These are phyloP conservation scores for Bellardia pandia DNA, from an alignment of 2,888 invertebrate genomes.

Conservation along the genomic window DNA sequence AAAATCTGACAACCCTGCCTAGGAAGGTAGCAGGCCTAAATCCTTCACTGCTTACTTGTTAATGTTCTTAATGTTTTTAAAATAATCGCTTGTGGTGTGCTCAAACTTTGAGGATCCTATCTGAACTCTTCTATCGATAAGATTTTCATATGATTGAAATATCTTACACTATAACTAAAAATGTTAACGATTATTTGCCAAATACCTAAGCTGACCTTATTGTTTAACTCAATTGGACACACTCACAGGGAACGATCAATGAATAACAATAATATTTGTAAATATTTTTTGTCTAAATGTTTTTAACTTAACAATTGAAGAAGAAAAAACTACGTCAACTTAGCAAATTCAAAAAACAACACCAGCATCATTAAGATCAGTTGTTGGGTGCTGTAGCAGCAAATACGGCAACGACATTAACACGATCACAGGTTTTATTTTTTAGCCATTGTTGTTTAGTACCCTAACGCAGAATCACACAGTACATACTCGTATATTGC, in stretches of 20 bases:
- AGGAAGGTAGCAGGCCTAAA: too few relatives aligned
- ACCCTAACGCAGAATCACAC: conserved; percentile 50
- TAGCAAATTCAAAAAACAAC: conserved; percentile 5
- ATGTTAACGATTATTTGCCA: neutral
- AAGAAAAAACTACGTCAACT: conserved; percentile 15
- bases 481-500: conserved; percentile 38
- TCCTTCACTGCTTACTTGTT: too few relatives aligned
- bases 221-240: conserved; percentile 4
- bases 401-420: conserved; percentile 19
- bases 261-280: conserved; percentile 47
- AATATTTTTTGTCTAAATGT: conserved; percentile 30
- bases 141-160: too few relatives aligned
- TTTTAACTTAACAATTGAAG: conserved; percentile 29
- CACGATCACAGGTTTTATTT: conserved; percentile 42
- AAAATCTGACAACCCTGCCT: too few relatives aligned
- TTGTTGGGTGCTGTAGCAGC: conserved; percentile 12
- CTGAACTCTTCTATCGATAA: too few relatives aligned
- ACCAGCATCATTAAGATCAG: neutral
- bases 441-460: conserved; percentile 40
- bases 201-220: neutral
- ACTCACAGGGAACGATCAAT: conserved; percentile 52
- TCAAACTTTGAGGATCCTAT: too few relatives aligned
- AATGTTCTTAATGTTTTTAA: too few relatives aligned
- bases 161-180: too few relatives aligned
- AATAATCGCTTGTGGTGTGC: too few relatives aligned